Evolutionary conservation across 2,113 vertebrate species (phyloP), one percentile per base, ranked within the genome.

Genomic region (Chaetodon trifascialis): DNA sequence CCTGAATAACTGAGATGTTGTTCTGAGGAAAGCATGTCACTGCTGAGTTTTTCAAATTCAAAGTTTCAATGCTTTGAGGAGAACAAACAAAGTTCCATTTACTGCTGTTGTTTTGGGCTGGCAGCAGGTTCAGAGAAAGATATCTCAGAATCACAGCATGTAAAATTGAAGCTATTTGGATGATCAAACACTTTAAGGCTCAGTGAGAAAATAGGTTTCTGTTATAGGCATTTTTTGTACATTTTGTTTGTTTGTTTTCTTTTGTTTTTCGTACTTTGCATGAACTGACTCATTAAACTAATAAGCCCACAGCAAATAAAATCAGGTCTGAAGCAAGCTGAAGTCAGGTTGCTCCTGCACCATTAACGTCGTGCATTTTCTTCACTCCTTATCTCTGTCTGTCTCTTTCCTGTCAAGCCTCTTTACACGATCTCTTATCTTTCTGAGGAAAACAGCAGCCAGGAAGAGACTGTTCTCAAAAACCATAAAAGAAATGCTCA

Each of bases 321-420:
- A 73, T 23, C 19, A 25, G 4, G 9, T 51, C 64, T 78, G n/a
- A 59, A 78, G 46, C 19, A 30, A 44, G 36, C 25, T 19, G n/a
- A 23, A 51, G 34, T 63, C n/a, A 30, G 55, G 64, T 46, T 60
- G 36, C 44, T n/a, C 14, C 30, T 30, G 42, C 17, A 21, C 55
- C 56, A 63, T 63, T 1, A 36, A 30, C 54, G 49, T 23, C 21
- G n/a, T 49, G 0, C 40, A 17, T 66, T 71, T 71, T 64, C 55
- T 68, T 76, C 17, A n/a, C 47, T 66, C 74, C 79, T 85, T 30
- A 30, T 14, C 44, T 73, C 68, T 30, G 25, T 80, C 74, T 70
- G 30, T 30, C n/a, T 51, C 15, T 40, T 36, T 82, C 47, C 59
- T 84, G 79, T 80, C 85, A 88, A 84, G 34, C 40, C 47, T 76